Conservation (phyloP, 2,113 vertebrate species). For the Craseonycteris thonglongyai region DNA sequence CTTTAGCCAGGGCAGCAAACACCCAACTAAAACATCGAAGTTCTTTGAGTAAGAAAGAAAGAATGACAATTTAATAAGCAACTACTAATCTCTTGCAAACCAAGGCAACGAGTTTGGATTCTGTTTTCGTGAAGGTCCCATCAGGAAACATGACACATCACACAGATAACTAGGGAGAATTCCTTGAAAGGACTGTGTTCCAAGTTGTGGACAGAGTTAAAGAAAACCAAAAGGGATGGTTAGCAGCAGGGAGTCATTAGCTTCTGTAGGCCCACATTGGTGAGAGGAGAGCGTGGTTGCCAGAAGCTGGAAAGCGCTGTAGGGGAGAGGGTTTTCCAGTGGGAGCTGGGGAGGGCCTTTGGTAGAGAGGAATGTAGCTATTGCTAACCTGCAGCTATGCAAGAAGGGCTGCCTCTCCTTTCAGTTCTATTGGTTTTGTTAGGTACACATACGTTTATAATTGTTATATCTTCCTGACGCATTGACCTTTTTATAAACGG, state of each 20-base stretch:
- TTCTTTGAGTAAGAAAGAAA: neutral
- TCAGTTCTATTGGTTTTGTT: neutral
- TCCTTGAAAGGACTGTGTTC: neutral
- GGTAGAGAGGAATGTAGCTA: neutral
- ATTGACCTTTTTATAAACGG: neutral
- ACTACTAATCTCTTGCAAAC: neutral
- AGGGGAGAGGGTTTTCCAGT: neutral
- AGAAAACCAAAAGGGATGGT: neutral
- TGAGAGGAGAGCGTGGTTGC: neutral
- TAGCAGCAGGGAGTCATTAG: neutral
- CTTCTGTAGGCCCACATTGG: neutral
- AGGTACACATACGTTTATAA: neutral
- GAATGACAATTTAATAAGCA: neutral
- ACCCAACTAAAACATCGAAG: neutral
- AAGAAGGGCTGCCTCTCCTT: neutral
- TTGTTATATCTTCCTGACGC: neutral
- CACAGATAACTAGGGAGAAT: neutral
- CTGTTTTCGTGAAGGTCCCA: neutral
- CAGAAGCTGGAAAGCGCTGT: neutral
- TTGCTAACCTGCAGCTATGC: too few relatives aligned
- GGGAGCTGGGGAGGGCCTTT: neutral
- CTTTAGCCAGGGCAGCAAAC: neutral
- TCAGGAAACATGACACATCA: neutral
- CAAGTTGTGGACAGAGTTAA: neutral
- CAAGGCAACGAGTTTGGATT: neutral